Percentiles rank a stretch among this genome's conserved stretches.
Conservation (phyloP, 2,888 invertebrate genomes). For the Thysanoteuthis rhombus region DNA sequence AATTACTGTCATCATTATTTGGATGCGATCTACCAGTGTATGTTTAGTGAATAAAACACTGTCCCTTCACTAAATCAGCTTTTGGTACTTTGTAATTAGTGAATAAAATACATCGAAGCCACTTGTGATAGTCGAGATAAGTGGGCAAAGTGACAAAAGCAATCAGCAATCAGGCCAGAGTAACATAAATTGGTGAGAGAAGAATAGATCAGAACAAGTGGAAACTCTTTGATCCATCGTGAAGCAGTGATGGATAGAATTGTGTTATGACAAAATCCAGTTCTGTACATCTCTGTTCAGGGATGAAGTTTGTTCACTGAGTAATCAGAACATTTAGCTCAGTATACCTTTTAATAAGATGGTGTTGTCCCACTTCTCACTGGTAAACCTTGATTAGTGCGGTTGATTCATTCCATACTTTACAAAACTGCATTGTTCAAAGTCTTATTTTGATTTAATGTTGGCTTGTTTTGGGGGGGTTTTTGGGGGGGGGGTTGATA, state of each 20-base stretch:
- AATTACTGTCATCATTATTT: background rate
- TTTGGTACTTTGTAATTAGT: background rate
- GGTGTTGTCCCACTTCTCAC: too few relatives aligned
- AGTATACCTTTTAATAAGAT: too few relatives aligned
- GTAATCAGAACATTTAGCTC: too few relatives aligned
- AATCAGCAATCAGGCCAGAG: background rate
- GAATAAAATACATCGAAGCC: background rate
- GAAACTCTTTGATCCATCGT: background rate
- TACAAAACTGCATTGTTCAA: too few relatives aligned
- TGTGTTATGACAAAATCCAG: background rate
- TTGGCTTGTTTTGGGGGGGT: too few relatives aligned
- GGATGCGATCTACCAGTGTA: background rate
- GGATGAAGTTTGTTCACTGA: too few relatives aligned
- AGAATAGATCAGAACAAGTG: background rate
- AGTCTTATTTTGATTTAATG: too few relatives aligned
- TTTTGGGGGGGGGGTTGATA: too few relatives aligned
- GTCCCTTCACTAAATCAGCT: background rate
- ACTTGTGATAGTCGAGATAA: background rate
- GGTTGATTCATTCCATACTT: too few relatives aligned
- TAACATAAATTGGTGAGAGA: background rate
- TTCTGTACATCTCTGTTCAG: too few relatives aligned
- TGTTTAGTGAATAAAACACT: background rate
- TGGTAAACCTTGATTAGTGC: too few relatives aligned
- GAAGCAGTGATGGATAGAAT: background rate
- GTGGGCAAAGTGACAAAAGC: background rate